Evolutionary conservation across 2,113 vertebrate species (phyloP).

Genomic region (Martes martes): DNA sequence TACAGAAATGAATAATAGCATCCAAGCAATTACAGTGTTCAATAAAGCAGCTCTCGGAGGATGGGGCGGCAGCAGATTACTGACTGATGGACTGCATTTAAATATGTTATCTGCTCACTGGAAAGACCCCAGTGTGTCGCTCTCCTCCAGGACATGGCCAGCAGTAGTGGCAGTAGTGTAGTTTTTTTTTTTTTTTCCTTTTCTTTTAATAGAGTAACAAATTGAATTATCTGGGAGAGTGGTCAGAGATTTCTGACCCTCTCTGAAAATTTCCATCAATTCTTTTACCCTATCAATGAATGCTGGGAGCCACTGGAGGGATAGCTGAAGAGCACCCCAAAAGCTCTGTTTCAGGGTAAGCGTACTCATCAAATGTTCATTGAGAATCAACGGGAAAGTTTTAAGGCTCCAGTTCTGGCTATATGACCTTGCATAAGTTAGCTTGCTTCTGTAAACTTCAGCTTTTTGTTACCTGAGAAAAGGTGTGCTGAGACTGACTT

Average conservation of each 20-base stretch:
- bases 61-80: conserved; percentile 81
- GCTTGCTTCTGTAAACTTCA: neutral
- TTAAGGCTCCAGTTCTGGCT: neutral
- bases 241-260: conserved; percentile 68
- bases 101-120: conserved; percentile 84
- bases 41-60: conserved; percentile 84
- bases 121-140: conserved; percentile 76
- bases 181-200: conserved; percentile 2
- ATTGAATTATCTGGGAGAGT: conserved; percentile 81
- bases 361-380: neutral
- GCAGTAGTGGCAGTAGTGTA: conserved; percentile 77
- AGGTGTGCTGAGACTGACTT: neutral
- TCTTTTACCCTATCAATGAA: neutral
- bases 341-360: neutral
- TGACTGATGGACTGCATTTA: conserved; percentile 84
- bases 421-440: neutral
- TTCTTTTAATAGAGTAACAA: conserved; percentile 70
- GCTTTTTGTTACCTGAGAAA: neutral
- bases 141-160: conserved; percentile 71
- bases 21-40: conserved; percentile 86
- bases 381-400: neutral
- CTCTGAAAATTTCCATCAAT: conserved; percentile 57
- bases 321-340: neutral
- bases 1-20: conserved; percentile 88
- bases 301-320: neutral